Conservation (phyloP, 2,888 invertebrate species). For the Pyrrhia umbra region DNA sequence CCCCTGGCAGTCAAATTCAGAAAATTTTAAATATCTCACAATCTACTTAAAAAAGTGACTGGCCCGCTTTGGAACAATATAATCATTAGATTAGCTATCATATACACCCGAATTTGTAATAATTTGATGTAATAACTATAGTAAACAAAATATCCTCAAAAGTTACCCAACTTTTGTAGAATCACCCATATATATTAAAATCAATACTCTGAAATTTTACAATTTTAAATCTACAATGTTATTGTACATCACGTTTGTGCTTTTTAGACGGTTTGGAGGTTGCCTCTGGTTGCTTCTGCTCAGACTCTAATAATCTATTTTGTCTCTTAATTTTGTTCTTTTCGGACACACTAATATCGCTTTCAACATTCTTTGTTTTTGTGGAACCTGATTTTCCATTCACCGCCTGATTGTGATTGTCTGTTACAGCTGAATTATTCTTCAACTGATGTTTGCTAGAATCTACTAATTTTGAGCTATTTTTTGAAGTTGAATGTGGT, state of each 20-base stretch:
- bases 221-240: constrained; percentile 34
- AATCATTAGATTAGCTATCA: constrained; percentile 46
- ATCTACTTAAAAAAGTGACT: constrained; percentile 57
- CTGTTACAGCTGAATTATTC: constrained; percentile 39
- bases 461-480: constrained; percentile 52
- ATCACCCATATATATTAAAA: constrained; percentile 49
- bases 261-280: constrained; percentile 74
- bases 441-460: constrained; percentile 61
- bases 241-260: constrained; percentile 72
- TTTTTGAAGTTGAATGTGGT: constrained; percentile 63
- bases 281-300: constrained; percentile 69
- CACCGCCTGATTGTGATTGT: constrained; percentile 49
- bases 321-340: constrained; percentile 74
- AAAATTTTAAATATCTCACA: no score
- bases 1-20: no score
- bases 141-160: not conserved
- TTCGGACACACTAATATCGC: constrained; percentile 66
- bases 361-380: constrained; percentile 67
- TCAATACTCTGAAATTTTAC: constrained; percentile 50
- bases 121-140: no score
- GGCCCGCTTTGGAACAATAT: constrained; percentile 49
- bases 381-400: constrained; percentile 63
- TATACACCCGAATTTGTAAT: no score
- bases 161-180: not conserved
- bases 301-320: constrained; percentile 70